Conservation (phyloP, 2,113 vertebrate species). For the Lepus timidus region DNA sequence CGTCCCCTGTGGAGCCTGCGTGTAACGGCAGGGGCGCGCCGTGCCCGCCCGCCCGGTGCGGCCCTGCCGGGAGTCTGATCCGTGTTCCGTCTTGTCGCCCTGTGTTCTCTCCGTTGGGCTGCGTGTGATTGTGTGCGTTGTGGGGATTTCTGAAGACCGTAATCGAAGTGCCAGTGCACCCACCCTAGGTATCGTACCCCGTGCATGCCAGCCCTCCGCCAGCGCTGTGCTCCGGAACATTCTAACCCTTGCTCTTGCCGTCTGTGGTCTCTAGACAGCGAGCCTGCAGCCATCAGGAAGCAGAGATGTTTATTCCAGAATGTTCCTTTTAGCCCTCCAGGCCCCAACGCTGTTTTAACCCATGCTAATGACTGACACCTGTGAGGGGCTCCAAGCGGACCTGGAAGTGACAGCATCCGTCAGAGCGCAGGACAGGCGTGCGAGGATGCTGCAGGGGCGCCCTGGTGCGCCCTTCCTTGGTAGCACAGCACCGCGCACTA, state of each 20-base stretch:
- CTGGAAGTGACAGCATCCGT: background rate
- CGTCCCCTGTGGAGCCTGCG: background rate
- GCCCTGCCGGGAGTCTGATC: slow-evolving; percentile 78
- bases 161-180: slow-evolving; percentile 96
- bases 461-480: background rate
- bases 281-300: slow-evolving; percentile 57
- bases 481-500: background rate
- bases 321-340: slow-evolving; percentile 68
- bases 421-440: background rate
- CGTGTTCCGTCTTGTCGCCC: slow-evolving; percentile 90
- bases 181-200: slow-evolving; percentile 95
- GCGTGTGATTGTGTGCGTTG: slow-evolving; percentile 90
- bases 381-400: slow-evolving; percentile 59
- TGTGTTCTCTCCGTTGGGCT: slow-evolving; percentile 89
- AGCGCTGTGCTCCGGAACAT: slow-evolving; percentile 64
- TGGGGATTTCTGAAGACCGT: slow-evolving; percentile 95
- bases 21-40: background rate
- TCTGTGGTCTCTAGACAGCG: slow-evolving; percentile 36
- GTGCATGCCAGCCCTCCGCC: slow-evolving; percentile 84
- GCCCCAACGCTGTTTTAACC: slow-evolving; percentile 72
- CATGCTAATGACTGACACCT: slow-evolving; percentile 72
- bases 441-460: background rate
- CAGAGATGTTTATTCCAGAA: slow-evolving; percentile 20
- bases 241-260: slow-evolving; percentile 77
- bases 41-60: slow-evolving; percentile 45